These are phyloP conservation scores for Ceratosolen fusciceps DNA, from an alignment of 1,140 invertebrate species.

Conservation along the genomic window DNA sequence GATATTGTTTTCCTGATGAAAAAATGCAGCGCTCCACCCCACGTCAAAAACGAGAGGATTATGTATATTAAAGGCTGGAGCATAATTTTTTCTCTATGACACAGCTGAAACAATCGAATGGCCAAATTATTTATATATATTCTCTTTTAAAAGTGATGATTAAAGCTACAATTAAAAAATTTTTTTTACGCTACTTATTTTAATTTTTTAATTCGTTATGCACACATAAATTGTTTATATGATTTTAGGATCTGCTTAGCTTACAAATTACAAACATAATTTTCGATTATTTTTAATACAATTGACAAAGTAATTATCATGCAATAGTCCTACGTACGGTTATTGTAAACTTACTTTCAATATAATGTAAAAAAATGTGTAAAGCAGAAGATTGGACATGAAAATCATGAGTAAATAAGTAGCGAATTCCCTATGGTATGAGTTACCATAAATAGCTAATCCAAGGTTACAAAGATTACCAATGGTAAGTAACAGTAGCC, in stretches of 20 bases:
- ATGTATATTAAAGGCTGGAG: slow-evolving; percentile 78
- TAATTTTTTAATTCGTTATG: no score
- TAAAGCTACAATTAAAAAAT: no score
- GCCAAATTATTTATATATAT: no score
- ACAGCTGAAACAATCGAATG: slow-evolving; percentile 74
- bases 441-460: slow-evolving; percentile 79
- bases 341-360: slow-evolving; percentile 86
- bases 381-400: slow-evolving; percentile 87
- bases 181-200: no score
- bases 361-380: slow-evolving; percentile 86
- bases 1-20: slow-evolving; percentile 85
- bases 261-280: no score
- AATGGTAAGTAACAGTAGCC: slow-evolving; percentile 74
- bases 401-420: slow-evolving; percentile 86
- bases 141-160: no score
- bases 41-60: slow-evolving; percentile 76
- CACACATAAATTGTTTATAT: no score
- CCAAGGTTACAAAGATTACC: slow-evolving; percentile 85
- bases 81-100: slow-evolving; percentile 79
- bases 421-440: slow-evolving; percentile 83
- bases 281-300: no score
- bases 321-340: no score
- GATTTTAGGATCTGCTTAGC: no score
- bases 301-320: no score
- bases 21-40: slow-evolving; percentile 81